Conservation (phyloP, 53 echinoderm and acorn worm species). For the Antedon mediterranea region DNA sequence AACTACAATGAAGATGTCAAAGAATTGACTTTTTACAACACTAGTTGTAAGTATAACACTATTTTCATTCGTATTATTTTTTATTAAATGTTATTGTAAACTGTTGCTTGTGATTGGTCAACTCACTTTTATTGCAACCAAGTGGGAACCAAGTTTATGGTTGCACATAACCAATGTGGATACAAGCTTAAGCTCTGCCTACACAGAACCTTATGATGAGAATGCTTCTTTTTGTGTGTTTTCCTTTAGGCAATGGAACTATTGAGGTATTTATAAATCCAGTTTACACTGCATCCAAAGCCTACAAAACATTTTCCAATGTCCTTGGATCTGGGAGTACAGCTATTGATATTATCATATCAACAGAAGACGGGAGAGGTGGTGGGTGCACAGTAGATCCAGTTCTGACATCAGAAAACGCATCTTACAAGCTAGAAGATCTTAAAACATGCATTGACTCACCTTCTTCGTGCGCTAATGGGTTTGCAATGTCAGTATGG, state of each 20-base stretch:
- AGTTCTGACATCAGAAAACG: background rate
- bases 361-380: background rate
- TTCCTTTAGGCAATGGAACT: background rate
- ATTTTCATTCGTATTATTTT: no score
- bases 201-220: no score
- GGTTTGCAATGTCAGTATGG: constrained; percentile 74
- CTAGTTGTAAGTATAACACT: background rate
- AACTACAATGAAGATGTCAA: background rate
- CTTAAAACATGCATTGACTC: background rate
- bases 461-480: constrained; percentile 19
- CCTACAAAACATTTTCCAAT: background rate
- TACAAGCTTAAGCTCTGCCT: no score
- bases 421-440: background rate
- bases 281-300: background rate
- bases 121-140: no score
- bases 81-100: no score
- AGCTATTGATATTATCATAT: background rate
- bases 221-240: no score
- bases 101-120: no score
- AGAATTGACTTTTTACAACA: background rate
- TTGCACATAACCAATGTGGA: no score
- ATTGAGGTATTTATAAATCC: background rate
- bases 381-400: background rate
- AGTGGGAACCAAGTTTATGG: no score
- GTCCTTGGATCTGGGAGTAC: background rate